A percentile compares a stretch with the other conserved stretches of the same genome.
phyloP scores from a whole-genome alignment of 2,888 invertebrate species.

The Aporophyla nigra region DNA sequence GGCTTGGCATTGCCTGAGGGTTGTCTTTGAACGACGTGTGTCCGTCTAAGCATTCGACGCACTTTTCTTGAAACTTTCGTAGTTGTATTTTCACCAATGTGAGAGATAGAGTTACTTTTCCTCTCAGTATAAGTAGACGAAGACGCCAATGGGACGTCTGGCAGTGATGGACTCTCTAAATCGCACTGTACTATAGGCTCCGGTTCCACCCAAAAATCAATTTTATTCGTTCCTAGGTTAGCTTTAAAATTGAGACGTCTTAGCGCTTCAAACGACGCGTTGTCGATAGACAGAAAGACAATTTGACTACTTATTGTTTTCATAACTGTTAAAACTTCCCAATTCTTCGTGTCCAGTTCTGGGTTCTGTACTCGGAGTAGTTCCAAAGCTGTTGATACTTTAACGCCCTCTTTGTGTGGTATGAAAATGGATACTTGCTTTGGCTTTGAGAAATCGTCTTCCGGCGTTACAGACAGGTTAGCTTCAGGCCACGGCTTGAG shows the following conservation, averaged over 20 bases:
- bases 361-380: conserved; percentile 49
- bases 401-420: conserved; percentile 29
- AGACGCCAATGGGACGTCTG: conserved; percentile 2
- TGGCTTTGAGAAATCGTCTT: background rate
- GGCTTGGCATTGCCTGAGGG: background rate
- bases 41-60: background rate
- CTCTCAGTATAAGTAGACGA: background rate
- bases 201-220: conserved; percentile 29
- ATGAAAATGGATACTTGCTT: conserved; percentile 25
- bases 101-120: background rate
- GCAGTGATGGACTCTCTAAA: too few relatives aligned
- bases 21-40: background rate
- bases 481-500: conserved; percentile 53
- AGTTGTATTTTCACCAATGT: background rate
- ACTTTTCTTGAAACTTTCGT: background rate
- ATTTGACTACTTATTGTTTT: background rate
- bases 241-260: conserved; percentile 27
- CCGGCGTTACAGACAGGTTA: conserved; percentile 12
- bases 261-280: conserved; percentile 31
- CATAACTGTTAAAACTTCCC: conserved; percentile 14
- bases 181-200: background rate
- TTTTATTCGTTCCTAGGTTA: conserved; percentile 40
- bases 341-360: conserved; percentile 34
- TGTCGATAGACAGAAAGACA: conserved; percentile 28
- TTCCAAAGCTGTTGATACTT: conserved; percentile 36